Base-by-base conservation (phyloP, 2,113 vertebrate genomes). In the Lepisosteus oculatus region DNA sequence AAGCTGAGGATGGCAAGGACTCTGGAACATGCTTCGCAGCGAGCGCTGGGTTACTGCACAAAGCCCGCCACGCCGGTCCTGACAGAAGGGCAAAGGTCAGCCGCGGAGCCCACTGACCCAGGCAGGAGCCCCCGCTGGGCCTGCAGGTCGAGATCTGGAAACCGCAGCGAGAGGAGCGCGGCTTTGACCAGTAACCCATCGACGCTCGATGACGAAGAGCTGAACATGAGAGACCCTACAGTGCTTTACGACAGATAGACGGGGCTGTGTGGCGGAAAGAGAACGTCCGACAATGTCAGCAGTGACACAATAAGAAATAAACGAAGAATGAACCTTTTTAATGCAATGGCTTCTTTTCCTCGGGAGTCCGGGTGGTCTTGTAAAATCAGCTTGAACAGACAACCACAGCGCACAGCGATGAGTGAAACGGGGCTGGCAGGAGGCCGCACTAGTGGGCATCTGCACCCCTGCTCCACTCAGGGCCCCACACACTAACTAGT, bases 271-370 rank as follows among this genome's bases (percentile, higher is more conserved):
- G 64, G 44, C 44, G 15, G 7, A 70, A 29, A 66, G 71, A 68
- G 42, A 59, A 73, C 57, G 72, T 76, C 61, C 41, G 73, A 64
- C 55, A 73, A 61, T 43, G 2, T 68, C 55, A n/a, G 47, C 44
- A 17, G 64, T 59, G 41, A 67, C 14, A 3, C 7, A 67, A 72
- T 54, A 42, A 63, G 47, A 80, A 45, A 74, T 65, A 80, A 79
- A 76, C 47, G 9, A 75, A 78, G 79, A 43, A 68, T 75, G 67
- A 82, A 86, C 81, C 84, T 84, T 87, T 73, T 87, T 75, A 84
- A 81, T 85, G 86, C 79, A 89, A 87, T 84, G 81, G 87, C 82
- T 43, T 85, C 86, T 76, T 89, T 81, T 79, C 84, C 86, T 85
- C 75, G 81, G 81, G 84, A 61, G 74, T 51, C 81, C 78, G 78